These are phyloP conservation scores for Fragum whitleyi DNA, from an alignment of 2,888 invertebrate genomes.

Conservation along the genomic window DNA sequence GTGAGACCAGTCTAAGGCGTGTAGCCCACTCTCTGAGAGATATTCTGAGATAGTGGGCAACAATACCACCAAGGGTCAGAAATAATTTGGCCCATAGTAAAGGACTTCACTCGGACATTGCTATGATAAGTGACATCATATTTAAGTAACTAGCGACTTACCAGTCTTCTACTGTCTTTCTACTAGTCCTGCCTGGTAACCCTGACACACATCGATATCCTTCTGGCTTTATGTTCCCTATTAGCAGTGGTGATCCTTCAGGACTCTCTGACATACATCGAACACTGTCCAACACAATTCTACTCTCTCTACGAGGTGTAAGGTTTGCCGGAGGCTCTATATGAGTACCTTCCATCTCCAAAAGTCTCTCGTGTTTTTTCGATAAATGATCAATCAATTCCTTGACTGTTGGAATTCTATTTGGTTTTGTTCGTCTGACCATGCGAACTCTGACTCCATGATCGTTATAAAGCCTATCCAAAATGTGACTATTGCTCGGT, in stretches of 20 bases:
- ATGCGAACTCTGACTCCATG: slow-evolving; percentile 71
- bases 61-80: too few relatives aligned
- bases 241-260: background rate
- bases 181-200: background rate
- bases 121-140: too few relatives aligned
- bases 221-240: background rate
- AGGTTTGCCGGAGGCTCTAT: background rate
- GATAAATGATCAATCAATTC: slow-evolving; percentile 74
- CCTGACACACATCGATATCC: slow-evolving; percentile 1
- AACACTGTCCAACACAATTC: background rate
- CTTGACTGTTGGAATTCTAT: slow-evolving; percentile 72
- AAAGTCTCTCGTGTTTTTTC: slow-evolving; percentile 70
- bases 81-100: too few relatives aligned
- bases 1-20: too few relatives aligned
- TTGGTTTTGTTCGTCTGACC: slow-evolving; percentile 60
- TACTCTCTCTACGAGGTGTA: background rate
- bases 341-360: slow-evolving; percentile 61
- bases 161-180: slow-evolving; percentile 5
- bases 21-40: too few relatives aligned
- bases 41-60: too few relatives aligned
- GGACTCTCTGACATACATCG: slow-evolving; percentile 45
- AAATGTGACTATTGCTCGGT: slow-evolving; percentile 66
- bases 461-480: slow-evolving; percentile 71
- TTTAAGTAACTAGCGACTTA: background rate
- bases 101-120: too few relatives aligned